Base-by-base conservation (phyloP, 1,140 invertebrate genomes). In the Choristoneura fumiferana region DNA sequence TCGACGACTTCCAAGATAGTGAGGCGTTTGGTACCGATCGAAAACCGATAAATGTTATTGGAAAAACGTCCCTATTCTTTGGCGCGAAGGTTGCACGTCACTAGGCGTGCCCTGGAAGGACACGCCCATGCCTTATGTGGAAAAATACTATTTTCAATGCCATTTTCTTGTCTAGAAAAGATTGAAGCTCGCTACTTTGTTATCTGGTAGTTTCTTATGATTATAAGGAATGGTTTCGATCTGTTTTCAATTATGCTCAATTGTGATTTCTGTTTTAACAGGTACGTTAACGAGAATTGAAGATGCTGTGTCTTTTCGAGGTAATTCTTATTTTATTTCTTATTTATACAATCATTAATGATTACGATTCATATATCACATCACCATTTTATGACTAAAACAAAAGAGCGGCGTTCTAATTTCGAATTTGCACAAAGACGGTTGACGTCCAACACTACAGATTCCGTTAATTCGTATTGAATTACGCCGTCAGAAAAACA, bases 1-100 rank as follows among this genome's bases (percentile, higher is more conserved):
- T 76, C 83, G 80, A 87, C 87, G 87, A 85, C 84, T 87, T 88
- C 73, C 61, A 83, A 88, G 84, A 88, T 88, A 88, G 85, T 86
- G 70, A 82, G 82, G 83, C 81, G 83, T 88, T 81, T 65, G 77
- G 72, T 77, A 78, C 70, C 75, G 83, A 88, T 88, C 84, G 82
- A 79, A 81, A 69, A 63, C 73, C 80, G 81, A 87, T 87, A 80
- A 65, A 65, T 52, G 73, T 70, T 84, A 84, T 83, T 77, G 84
- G 79, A 88, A 88, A 85, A 74, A 79, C 71, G 75, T 66, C 81
- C 82, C 71, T 87, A 84, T 84, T 74, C 66, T 71, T 69, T 69
- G 63, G 65, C 58, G 56, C 63, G 67, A 70, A 77, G 76, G 71
- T 64, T 72, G 73, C 74, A 65, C 67, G 59, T 68, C 64, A 68